phyloP scores from a whole-genome alignment of 2,113 vertebrate species.

The Mustela nigripes region DNA sequence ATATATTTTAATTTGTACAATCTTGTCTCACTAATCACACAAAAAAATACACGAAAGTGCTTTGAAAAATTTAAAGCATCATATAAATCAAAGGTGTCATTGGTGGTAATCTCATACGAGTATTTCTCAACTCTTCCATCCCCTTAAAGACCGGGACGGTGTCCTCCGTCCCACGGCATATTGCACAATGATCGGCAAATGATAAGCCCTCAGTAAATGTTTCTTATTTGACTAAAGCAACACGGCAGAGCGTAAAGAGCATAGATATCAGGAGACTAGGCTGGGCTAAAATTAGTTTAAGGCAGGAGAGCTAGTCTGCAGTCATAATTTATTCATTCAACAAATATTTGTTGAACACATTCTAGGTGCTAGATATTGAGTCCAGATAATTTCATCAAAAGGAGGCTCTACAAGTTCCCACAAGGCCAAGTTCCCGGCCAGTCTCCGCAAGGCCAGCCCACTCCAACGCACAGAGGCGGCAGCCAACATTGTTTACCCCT shows the following conservation, averaged over 20 bases:
- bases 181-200: slow-evolving; percentile 47
- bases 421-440: neutral
- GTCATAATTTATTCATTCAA: slow-evolving; percentile 71
- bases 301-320: slow-evolving; percentile 80
- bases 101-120: slow-evolving; percentile 66
- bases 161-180: slow-evolving; percentile 3
- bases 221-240: slow-evolving; percentile 63
- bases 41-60: slow-evolving; percentile 82
- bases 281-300: slow-evolving; percentile 77
- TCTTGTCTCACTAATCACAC: slow-evolving; percentile 74
- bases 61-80: slow-evolving; percentile 77
- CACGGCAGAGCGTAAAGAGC: neutral
- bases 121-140: slow-evolving; percentile 33
- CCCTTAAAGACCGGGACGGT: neutral
- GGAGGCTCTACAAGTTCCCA: neutral
- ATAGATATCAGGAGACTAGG: slow-evolving; percentile 62
- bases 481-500: neutral
- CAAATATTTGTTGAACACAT: slow-evolving; percentile 68
- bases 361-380: slow-evolving; percentile 60
- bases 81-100: slow-evolving; percentile 74
- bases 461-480: neutral
- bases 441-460: slow-evolving; percentile 40
- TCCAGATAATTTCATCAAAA: slow-evolving; percentile 64
- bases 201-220: slow-evolving; percentile 52
- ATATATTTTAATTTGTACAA: slow-evolving; percentile 79